Percentiles rank a stretch among this genome's conserved stretches.
Evolutionary conservation across 2,113 vertebrate genomes (phyloP).

Genomic region (Prietella phreatophila): DNA sequence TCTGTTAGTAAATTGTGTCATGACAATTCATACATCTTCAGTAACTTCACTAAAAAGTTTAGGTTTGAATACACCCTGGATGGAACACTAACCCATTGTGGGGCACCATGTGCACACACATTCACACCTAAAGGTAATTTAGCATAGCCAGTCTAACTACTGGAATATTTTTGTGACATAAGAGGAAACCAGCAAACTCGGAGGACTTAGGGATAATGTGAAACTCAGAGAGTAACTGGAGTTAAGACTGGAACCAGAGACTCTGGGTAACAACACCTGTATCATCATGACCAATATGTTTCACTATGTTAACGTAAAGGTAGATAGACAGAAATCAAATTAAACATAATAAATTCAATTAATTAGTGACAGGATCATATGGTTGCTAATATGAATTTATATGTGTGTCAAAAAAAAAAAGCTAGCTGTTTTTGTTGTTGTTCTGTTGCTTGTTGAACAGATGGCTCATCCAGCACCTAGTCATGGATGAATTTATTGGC

Average conservation of each 20-base stretch:
- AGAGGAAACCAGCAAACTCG: neutral
- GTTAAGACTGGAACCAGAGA: neutral
- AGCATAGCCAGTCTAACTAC: neutral
- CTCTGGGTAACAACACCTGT: neutral
- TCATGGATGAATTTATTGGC: no score
- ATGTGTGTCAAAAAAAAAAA: neutral
- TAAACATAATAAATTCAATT: neutral
- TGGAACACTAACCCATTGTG: neutral
- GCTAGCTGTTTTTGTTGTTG: neutral
- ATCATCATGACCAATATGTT: neutral
- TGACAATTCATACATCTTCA: neutral
- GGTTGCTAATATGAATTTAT: neutral
- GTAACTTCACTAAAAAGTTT: neutral
- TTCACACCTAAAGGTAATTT: neutral
- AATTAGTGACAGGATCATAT: neutral
- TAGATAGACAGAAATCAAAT: neutral
- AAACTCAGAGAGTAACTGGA: neutral
- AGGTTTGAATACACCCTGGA: neutral
- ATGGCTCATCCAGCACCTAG: conserved; percentile 1
- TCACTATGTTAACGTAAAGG: neutral
- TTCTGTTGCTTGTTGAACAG: conserved; percentile 15
- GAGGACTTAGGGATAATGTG: neutral
- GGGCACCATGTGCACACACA: neutral
- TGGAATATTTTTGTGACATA: neutral
- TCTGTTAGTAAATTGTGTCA: neutral